phyloP scores from a whole-genome alignment of 2,113 vertebrate species.

The Cololabis saira region DNA sequence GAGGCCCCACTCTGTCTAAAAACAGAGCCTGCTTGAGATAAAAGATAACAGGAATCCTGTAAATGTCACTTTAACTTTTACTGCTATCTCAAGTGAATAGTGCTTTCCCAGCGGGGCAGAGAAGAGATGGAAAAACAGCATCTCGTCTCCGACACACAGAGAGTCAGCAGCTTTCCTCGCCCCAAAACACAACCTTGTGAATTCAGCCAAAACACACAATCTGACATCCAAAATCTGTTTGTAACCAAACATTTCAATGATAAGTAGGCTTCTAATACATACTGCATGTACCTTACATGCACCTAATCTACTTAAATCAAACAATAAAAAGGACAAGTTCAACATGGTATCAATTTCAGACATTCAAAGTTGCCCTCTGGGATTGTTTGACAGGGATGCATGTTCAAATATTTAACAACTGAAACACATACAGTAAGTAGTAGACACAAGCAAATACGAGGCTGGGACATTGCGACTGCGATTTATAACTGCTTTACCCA shows the following conservation, averaged over 20 bases:
- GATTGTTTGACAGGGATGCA: not conserved
- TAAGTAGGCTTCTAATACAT: slow-evolving; percentile 13
- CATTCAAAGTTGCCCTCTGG: not conserved
- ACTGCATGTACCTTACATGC: too few species aligned
- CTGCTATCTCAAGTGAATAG: slow-evolving; percentile 43
- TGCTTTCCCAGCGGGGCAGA: slow-evolving; percentile 16
- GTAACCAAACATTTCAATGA: slow-evolving; percentile 30
- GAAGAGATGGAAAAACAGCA: slow-evolving; percentile 50
- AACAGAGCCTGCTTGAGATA: slow-evolving; percentile 58
- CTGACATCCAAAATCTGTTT: slow-evolving; percentile 39
- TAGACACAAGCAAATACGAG: slow-evolving; percentile 27
- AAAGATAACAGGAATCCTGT: slow-evolving; percentile 45
- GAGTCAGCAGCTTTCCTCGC: slow-evolving; percentile 26
- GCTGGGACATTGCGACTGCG: slow-evolving; percentile 2
- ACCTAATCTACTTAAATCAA: not conserved
- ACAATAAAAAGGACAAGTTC: not conserved
- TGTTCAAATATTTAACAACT: slow-evolving; percentile 14
- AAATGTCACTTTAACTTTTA: slow-evolving; percentile 50
- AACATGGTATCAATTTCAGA: not conserved
- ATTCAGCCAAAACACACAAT: slow-evolving; percentile 50
- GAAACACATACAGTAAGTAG: not conserved
- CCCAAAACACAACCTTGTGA: slow-evolving; percentile 43
- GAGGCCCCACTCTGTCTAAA: slow-evolving; percentile 39
- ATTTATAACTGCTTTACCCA: not conserved
- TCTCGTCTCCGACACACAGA: slow-evolving; percentile 48